Evolutionary conservation across 2,797 vertebrate genomes (phyloP).

Genomic region (Sebastolobus alascanus): DNA sequence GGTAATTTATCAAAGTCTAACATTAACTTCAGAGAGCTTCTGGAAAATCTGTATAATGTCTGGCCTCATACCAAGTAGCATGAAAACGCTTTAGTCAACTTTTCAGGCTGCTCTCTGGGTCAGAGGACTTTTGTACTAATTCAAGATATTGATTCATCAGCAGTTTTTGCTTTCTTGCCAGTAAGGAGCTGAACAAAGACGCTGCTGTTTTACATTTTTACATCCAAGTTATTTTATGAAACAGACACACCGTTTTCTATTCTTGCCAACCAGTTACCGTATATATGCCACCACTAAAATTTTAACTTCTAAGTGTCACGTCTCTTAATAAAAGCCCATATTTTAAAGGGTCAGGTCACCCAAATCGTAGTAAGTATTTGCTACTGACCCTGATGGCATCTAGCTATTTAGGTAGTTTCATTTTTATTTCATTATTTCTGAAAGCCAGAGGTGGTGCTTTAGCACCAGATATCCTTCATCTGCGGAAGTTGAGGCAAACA

Average conservation of each 20-base stretch:
- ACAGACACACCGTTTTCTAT: neutral
- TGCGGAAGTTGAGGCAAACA: neutral
- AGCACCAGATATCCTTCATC: neutral
- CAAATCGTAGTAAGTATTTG: neutral
- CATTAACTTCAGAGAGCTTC: conserved; percentile 31
- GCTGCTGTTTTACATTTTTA: neutral
- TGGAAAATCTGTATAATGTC: conserved; percentile 23
- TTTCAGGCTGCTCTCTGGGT: neutral
- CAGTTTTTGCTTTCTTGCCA: conserved; percentile 4
- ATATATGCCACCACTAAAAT: neutral
- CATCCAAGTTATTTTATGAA: conserved; percentile 6
- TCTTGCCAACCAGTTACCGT: neutral
- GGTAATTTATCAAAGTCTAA: conserved; percentile 17
- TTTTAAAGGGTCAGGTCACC: neutral
- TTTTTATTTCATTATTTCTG: neutral
- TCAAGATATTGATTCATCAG: conserved; percentile 40
- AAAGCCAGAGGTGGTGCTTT: neutral
- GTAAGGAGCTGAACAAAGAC: neutral
- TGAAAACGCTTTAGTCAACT: conserved; percentile 4
- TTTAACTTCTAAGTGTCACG: neutral
- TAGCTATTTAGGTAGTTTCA: neutral
- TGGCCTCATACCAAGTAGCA: conserved; percentile 17
- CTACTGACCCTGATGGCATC: neutral
- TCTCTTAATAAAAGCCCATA: neutral
- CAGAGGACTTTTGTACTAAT: neutral